Evolutionary conservation across 2,113 vertebrate genomes (phyloP), one percentile per base, ranked within the genome.

Genomic region (Hoplias malabaricus): DNA sequence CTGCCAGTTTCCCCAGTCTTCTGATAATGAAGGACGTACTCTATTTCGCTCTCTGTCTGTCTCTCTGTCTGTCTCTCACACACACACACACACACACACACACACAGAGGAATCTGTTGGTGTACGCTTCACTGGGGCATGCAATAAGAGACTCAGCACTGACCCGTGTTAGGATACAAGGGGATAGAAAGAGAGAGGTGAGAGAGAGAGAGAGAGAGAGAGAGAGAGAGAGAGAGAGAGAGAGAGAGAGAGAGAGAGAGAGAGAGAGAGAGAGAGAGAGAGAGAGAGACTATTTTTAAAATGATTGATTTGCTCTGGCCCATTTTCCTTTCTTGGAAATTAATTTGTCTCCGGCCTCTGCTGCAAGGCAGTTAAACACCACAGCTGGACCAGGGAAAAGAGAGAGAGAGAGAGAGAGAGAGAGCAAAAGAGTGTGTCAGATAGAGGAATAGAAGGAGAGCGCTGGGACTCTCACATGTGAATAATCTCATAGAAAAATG

Each of bases 141-240:
- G 77, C 70, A 79, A 66, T 79, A 66, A 72, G 69, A 72, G 69
- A 65, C 77, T 79, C 62, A 61, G 59, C 77, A 72, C 34, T 79
- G 77, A 56, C 77, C 59, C 67, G 62, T 78, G 68, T 34, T 59
- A 78, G 62, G 67, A 80, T 40, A 62, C 63, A 31, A 40, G 63
- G 10, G 11, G 46, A n/a, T 9, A 21, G 16, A 48, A 5, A 2
- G 2, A 19, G 19, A 10, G 43, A 7, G 40, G 19, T 7, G 43
- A 7, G 40, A 16, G 31, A 36, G 14, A 14, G 27, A 31, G 14
- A 46, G 21, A 16, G 1, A 19, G 27, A 42, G 40, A 42, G 40
- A 42, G 23, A 46, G 23, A 10, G 40, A 11, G 21, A 31, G 42
- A 29, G 40, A 50, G 67, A 29, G 42, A 4, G 8, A 7, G 38